These are phyloP conservation scores for Pollenia labialis DNA, from an alignment of 2,888 invertebrate species.

Conservation along the genomic window DNA sequence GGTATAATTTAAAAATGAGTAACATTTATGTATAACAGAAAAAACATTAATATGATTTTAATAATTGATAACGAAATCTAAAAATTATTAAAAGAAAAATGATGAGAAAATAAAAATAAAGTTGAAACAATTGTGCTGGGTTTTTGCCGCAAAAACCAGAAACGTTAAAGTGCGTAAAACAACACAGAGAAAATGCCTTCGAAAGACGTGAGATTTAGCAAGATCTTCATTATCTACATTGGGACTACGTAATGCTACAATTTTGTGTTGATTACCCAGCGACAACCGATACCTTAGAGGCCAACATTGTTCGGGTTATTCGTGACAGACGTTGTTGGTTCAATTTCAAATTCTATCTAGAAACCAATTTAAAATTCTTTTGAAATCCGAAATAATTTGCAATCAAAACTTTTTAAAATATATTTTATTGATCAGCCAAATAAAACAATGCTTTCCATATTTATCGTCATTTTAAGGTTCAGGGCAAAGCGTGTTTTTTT, in stretches of 20 bases:
- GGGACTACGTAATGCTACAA: too few species aligned
- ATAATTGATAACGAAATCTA: constrained; percentile 52
- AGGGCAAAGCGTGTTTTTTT: constrained; percentile 31
- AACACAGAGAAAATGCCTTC: too few species aligned
- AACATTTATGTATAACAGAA: constrained; percentile 14
- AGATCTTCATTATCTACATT: too few species aligned
- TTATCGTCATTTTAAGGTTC: constrained; percentile 33
- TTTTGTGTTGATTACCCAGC: too few species aligned
- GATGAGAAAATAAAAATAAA: constrained; percentile 34
- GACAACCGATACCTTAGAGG: too few species aligned
- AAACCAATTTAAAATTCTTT: too few species aligned
- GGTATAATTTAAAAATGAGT: constrained; percentile 39
- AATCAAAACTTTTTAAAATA: too few species aligned
- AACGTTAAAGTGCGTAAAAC: not conserved
- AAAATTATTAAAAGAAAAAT: not conserved
- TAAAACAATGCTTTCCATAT: not conserved
- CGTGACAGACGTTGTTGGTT: too few species aligned
- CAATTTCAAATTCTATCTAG: too few species aligned
- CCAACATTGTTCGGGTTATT: too few species aligned
- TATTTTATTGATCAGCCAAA: not conserved
- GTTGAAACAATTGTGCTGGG: not conserved
- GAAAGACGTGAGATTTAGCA: too few species aligned
- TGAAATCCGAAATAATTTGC: too few species aligned
- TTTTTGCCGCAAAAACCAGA: not conserved
- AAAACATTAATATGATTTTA: constrained; percentile 33